Evolutionary conservation across 37 sponge, comb jelly and placozoan species (phyloP).

Genomic region (Bolinopsis microptera): DNA sequence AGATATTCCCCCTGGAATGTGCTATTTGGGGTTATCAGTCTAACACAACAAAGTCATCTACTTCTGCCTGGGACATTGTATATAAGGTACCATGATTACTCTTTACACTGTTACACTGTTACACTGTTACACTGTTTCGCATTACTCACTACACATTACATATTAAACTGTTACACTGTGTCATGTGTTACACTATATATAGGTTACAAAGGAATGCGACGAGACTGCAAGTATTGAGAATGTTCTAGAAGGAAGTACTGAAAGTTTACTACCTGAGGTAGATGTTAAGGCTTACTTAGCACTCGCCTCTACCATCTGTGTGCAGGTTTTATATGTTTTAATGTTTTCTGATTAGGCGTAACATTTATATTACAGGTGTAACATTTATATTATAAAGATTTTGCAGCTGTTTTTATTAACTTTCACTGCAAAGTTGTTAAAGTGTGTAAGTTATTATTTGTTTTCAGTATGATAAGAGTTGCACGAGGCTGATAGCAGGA

Average conservation of each 20-base stretch:
- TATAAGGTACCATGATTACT: constrained; percentile 16
- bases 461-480: constrained; percentile 8
- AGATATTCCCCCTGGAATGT: constrained; percentile 49
- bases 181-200: too few relatives aligned
- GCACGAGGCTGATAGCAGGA: constrained; percentile 8
- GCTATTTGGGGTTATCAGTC: constrained; percentile 26
- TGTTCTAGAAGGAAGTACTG: not conserved
- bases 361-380: not conserved
- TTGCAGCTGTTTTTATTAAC: too few relatives aligned
- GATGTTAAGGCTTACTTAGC: constrained; percentile 20
- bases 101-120: not conserved
- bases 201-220: not conserved
- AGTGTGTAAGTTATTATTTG: too few relatives aligned
- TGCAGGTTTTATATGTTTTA: too few relatives aligned
- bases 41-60: not conserved
- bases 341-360: not conserved
- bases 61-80: constrained; percentile 5
- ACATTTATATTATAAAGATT: too few relatives aligned
- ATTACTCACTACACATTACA: too few relatives aligned
- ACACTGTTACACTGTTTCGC: not conserved
- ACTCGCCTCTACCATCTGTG: not conserved
- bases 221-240: not conserved
- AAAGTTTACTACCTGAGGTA: not conserved
- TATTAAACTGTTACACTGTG: too few relatives aligned
- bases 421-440: too few relatives aligned